A percentile compares a stretch with the other conserved stretches of the same genome.
phyloP scores from a whole-genome alignment of 2,113 vertebrate species.

The Oreochromis niloticus region DNA sequence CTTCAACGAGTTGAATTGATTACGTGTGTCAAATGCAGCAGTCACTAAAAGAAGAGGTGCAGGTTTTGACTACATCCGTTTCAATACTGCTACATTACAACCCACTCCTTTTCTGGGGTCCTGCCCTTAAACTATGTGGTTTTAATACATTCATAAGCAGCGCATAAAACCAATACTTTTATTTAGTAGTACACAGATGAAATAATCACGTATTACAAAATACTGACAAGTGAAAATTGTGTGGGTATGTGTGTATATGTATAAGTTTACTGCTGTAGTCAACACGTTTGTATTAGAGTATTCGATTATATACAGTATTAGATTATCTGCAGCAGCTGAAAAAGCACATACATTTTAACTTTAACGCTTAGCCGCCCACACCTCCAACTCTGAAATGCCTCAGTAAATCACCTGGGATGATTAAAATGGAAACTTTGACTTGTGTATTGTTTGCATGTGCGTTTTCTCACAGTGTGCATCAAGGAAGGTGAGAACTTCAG shows the following conservation, averaged over 20 bases:
- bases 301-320: background rate
- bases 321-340: background rate
- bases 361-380: background rate
- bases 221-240: background rate
- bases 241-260: background rate
- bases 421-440: background rate
- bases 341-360: background rate
- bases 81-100: background rate
- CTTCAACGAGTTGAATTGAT: background rate
- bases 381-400: background rate
- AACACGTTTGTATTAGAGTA: background rate
- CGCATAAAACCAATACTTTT: background rate
- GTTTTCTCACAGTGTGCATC: conserved; percentile 90
- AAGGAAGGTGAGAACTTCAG: conserved; percentile 90
- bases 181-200: background rate
- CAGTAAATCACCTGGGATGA: background rate
- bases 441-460: background rate
- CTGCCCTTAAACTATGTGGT: background rate
- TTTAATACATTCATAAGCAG: background rate
- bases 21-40: background rate
- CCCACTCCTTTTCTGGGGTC: background rate
- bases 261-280: background rate
- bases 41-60: background rate
- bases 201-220: background rate
- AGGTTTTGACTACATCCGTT: accelerated